Evolutionary conservation across 2,888 invertebrate genomes (phyloP), one percentile per base, ranked within the genome.

Genomic region (Gnatocerus cornutus): DNA sequence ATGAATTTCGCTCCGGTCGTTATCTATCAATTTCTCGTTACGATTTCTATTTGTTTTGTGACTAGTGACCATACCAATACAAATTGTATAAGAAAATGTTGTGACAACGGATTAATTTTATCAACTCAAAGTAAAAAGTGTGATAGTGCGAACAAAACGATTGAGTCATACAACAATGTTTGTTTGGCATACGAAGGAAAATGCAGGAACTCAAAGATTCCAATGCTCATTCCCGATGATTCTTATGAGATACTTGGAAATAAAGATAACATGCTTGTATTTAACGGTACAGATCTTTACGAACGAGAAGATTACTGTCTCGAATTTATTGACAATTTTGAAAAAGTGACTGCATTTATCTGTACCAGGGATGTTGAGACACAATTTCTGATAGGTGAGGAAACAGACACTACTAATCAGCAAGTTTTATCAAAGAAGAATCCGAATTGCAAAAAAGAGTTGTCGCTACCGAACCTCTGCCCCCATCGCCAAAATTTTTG

Each of bases 21-120:
- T 46, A 41, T 59, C 58, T 68, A 16, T 68, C 41, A 62, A 46
- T 64, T 63, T 10, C 45, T 62, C 14, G 33, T 46, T 21, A 8
- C 46, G 27, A 12, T 5, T 39, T 41, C 21, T 30, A 29, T 52
- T 37, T 61, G 39, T 43, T 41, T 63, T 56, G 64, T 65, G 56
- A 69, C 29, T 37, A 41, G 59, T 53, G 65, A 37, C 30, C 10
- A 45, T 27, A 14, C 39, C 13, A 29, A 53, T 39, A 46, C 13
- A 14, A 45, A 52, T 14, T 56, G 53, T 39, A 39, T 59, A 9
- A 33, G 65, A 39, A 69, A 69, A 16, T 69, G 69, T 59, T 69
- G 69, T 61, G 58, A 59, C 0, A 9, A 50, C 5, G 39, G 21
- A 7, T 58, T n/a, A 10, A 52, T 69, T 21, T 21, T 69, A 30